Percentiles rank a stretch among this genome's conserved stretches.
Conservation (phyloP, 64 coral and sea anemone species). For the Dendronephthya gigantea region DNA sequence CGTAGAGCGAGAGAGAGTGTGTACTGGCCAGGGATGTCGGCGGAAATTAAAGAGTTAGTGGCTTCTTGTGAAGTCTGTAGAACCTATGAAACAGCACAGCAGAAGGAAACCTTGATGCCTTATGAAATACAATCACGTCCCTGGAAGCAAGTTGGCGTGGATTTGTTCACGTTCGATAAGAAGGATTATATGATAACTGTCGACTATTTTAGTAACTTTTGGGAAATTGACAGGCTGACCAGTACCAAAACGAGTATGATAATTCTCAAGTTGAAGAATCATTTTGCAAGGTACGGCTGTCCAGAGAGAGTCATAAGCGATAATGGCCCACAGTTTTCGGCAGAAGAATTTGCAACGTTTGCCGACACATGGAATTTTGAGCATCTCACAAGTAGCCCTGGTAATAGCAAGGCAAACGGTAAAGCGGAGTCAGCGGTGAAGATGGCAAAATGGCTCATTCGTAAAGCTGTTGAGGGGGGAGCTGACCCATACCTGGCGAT, state of each 20-base stretch:
- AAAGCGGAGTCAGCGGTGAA: slow-evolving; percentile 39
- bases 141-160: background rate
- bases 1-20: background rate
- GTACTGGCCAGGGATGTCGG: background rate
- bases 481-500: slow-evolving; percentile 43
- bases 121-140: background rate
- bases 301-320: background rate
- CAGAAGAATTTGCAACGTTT: background rate
- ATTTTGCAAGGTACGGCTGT: background rate
- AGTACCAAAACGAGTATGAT: background rate
- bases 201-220: background rate
- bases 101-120: background rate
- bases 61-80: background rate
- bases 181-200: background rate
- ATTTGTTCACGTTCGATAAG: background rate
- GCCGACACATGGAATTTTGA: background rate
- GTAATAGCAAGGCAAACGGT: slow-evolving; percentile 24
- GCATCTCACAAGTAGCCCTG: background rate
- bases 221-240: background rate
- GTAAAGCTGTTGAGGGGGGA: slow-evolving; percentile 19
- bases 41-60: background rate
- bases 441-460: slow-evolving; percentile 22
- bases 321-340: background rate
- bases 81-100: background rate
- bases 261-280: background rate